Base-by-base conservation (phyloP, 2,888 invertebrate genomes). In the Oscheius onirici region DNA sequence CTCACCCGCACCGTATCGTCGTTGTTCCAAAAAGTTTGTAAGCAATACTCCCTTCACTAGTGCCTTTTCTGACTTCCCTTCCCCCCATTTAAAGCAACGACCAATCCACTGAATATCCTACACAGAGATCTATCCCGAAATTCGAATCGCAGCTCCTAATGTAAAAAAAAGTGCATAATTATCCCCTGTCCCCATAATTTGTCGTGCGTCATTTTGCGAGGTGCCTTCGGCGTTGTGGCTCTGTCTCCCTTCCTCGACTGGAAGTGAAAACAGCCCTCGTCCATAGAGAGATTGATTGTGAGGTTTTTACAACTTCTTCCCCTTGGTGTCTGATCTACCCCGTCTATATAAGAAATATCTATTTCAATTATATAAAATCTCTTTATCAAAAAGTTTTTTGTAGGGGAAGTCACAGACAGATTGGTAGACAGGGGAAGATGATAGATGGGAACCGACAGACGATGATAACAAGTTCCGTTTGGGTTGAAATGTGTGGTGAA, bases 201-300 rank as follows among this genome's bases (percentile, higher is more conserved):
- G 49, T 63, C 44, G 60, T 63, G 17, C 63, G 63, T 49, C 63
- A 63, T 63, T 63, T 58, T 63, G 63, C 63, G 63, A 63, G 63
- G 63, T 63, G 63, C 63, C 63, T 63, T 63, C 28, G 49, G 34
- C 28, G 43, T 34, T 34, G 34, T 34, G 34, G 34, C 34, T 8
- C 3, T 8, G 34, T 34, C 5, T 34, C 34, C 34, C 34, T 34
- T 34, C 34, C 34, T 3, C 34, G 3, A 6, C 34, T 34, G 43
- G 22, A 13, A 46, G 26, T 34, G 6, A 44, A 13, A 26, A 15
- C 28, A 8, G 20, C 13, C 63, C 22, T 13, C 41, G 40, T 34
- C 58, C 58, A 34, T 41, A 58, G 58, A 58, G 58, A 63, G 63
- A 63, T 63, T 63, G 49, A 63, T 63, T 61, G 44, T 61, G 63